Percentiles rank a stretch among this genome's conserved stretches.
Conservation (phyloP, 2,113 vertebrate genomes). For the Lagenorhynchus albirostris region DNA sequence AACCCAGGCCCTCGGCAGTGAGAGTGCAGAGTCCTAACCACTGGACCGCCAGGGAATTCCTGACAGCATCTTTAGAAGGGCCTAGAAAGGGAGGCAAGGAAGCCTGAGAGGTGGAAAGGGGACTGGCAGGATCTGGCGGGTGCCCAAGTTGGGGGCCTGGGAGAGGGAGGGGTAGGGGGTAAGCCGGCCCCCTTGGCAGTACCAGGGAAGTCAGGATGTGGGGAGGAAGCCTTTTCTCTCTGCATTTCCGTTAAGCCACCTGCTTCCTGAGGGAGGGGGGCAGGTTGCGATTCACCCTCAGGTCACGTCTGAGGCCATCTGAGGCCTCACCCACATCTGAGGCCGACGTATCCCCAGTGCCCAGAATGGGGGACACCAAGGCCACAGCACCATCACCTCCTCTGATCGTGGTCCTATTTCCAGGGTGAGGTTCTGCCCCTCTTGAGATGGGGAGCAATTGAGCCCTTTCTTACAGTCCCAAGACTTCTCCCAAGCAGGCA, state of each 20-base stretch:
- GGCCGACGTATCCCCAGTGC: background rate
- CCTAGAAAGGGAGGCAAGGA: background rate
- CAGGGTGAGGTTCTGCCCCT: background rate
- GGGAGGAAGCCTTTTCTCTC: background rate
- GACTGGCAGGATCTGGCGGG: background rate
- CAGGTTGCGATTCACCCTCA: background rate
- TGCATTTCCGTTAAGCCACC: background rate
- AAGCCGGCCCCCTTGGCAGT: background rate
- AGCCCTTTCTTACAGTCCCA: background rate
- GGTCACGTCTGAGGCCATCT: background rate
- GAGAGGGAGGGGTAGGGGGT: background rate
- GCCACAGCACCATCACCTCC: background rate
- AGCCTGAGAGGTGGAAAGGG: background rate
- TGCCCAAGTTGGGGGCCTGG: background rate
- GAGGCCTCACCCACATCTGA: background rate
- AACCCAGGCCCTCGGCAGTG: background rate
- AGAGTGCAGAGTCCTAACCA: background rate
- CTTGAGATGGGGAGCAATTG: background rate
- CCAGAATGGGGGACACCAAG: background rate
- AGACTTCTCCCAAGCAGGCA: background rate
- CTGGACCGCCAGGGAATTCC: background rate
- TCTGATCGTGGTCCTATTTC: background rate
- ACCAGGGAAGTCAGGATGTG: background rate
- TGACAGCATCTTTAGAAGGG: background rate
- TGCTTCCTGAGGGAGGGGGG: background rate